Evolutionary conservation across 2,797 vertebrate species (phyloP), one percentile per base, ranked within the genome.

Genomic region (Cyprinodon diabolis): DNA sequence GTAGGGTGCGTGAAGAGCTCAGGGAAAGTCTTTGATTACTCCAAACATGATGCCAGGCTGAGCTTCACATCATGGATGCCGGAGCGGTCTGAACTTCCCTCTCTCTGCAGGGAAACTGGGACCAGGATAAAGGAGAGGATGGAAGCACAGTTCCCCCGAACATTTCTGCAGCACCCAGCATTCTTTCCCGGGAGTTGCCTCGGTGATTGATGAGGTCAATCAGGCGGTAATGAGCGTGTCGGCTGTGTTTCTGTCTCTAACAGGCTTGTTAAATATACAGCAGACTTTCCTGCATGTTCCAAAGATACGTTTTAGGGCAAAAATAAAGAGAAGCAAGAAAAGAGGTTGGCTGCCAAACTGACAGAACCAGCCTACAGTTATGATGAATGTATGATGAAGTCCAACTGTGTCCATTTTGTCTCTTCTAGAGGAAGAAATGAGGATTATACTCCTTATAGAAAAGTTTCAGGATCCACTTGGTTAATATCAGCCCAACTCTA

Each of bases 21-120:
- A 81, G 88, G 91, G 89, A 86, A 92, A 90, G 91, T 91, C 51
- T 30, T 12, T 51, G 49, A 51, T 51, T 3, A 6, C 54, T n/a
- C 3, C 54, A 23, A n/a, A 10, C 30, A 55, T 55, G 52, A 9
- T 9, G 14, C 7, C 51, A n/a, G 14, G 17, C n/a, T 21, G 4
- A n/a, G 21, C 52, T 3, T 54, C 52, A n/a, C 10, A 51, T 5
- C 49, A 15, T 51, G 49, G 14, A 8, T 2, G 13, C 17, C 13
- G 8, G 14, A 51, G 49, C 49, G 13, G 48, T 49, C 11, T 49
- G 48, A 49, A 49, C 48, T 14, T 49, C 48, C 48, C 48, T 47
- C 8, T 49, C 48, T 49, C 48, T 49, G 48, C 48, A 49, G 48
- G 48, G 48, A 49, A 49, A 49, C 2, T 5, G 49, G 15, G 14